Evolutionary conservation across 2,888 invertebrate genomes (phyloP).

Genomic region (Aleiodes alternator): DNA sequence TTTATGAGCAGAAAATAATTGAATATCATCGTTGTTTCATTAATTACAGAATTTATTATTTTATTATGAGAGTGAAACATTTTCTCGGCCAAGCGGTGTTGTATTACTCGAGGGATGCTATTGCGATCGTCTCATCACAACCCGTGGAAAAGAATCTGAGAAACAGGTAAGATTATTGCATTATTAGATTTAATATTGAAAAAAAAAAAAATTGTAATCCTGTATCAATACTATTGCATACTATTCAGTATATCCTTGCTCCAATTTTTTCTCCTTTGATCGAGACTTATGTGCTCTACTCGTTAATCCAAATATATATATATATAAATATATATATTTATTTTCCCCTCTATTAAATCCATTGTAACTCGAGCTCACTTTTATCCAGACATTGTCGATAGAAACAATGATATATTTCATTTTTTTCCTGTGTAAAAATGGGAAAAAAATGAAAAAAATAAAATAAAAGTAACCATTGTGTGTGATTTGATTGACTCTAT

Average conservation of each 20-base stretch:
- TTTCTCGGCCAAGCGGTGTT: slow-evolving; percentile 87
- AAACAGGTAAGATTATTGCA: slow-evolving; percentile 72
- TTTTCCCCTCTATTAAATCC: too few species aligned
- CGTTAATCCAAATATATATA: too few species aligned
- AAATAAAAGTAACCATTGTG: background rate
- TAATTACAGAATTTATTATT: slow-evolving; percentile 87
- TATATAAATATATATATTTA: too few species aligned
- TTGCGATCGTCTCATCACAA: slow-evolving; percentile 86
- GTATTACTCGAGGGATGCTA: slow-evolving; percentile 92
- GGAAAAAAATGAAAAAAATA: background rate
- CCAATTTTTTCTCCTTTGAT: background rate
- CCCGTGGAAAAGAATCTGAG: slow-evolving; percentile 76
- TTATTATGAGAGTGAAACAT: slow-evolving; percentile 91
- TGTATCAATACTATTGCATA: background rate
- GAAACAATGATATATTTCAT: too few species aligned
- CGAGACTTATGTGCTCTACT: too few species aligned
- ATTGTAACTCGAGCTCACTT: too few species aligned
- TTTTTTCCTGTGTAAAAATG: background rate
- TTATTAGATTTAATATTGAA: slow-evolving; percentile 12
- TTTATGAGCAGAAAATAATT: background rate
- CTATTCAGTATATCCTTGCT: slow-evolving; percentile 1
- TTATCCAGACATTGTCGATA: too few species aligned
- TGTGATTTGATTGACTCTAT: too few species aligned
- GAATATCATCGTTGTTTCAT: too few species aligned
- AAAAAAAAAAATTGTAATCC: background rate